Evolutionary conservation across 2,888 invertebrate genomes (phyloP), one percentile per base, ranked within the genome.

Genomic region (Listrodromus nycthemerus): DNA sequence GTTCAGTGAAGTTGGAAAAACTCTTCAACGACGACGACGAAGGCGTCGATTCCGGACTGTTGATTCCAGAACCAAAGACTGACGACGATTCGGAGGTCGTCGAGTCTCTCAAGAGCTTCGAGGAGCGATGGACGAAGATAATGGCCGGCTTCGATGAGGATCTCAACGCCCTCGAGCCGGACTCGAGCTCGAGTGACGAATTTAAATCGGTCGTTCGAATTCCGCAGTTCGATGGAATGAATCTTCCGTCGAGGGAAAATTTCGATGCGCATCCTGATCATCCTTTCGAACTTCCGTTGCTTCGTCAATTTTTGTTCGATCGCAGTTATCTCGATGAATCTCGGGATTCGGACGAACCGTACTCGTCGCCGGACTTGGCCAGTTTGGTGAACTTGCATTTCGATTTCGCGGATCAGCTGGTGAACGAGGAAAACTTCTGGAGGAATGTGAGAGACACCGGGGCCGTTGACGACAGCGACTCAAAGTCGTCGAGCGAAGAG

Each of bases 401-500:
- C 4, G 41, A 13, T 19, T 21, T 10, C 21, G 19, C 21, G 0
- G 8, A 52, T 21, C 19, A 8, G 2, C 52, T 21, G 37, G 10
- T 37, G 37, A 10, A 37, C 10, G 10, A 10, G 10, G 10, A 10
- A 2, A 37, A 37, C 37, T 37, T 37, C 37, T 37, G 37, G 37
- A 37, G 37, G 37, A 37, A 10, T 45, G 16, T 45, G 41, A 24
- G 55, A 5, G 21, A 55, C 1, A 24, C 24, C 1, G 13, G 13
- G 10, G 24, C 24, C 2, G 13, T 13, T 2, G 24, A 66, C 7
- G 52, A 58, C 16, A 52, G 37, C 33, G 66, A 66, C 6, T 74
- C 80, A 0, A 80, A 67, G 16, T 73, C 80, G 6, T 73, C 80
- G 48, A 80, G 73, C 61, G 74, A 80, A 33, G 80, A 80, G 58